These are phyloP conservation scores for Seriola quinqueradiata DNA, from an alignment of 2,113 vertebrate species.

Conservation along the genomic window DNA sequence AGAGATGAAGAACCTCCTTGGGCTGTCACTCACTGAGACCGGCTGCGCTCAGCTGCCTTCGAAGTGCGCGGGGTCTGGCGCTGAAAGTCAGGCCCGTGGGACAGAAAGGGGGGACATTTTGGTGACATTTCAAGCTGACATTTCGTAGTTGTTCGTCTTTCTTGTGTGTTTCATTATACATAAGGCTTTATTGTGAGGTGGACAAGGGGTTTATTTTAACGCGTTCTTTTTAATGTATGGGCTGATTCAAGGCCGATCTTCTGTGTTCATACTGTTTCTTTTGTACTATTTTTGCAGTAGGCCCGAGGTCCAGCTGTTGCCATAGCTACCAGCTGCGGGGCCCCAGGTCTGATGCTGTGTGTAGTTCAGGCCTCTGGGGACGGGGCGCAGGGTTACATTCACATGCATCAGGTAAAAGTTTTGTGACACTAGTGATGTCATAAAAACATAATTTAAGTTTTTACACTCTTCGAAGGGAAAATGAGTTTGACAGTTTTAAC, in stretches of 20 bases:
- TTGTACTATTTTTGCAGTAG: neutral
- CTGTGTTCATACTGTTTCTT: neutral
- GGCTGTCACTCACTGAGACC: conserved; percentile 18
- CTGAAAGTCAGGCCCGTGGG: neutral
- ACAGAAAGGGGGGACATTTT: conserved; percentile 17
- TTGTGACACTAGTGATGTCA: too few species aligned
- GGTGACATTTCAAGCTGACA: conserved; percentile 54
- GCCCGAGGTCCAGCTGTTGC: neutral
- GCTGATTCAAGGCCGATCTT: neutral
- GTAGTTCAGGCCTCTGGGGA: too few species aligned
- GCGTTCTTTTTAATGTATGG: neutral
- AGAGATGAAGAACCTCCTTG: conserved; percentile 27
- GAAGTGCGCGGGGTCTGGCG: neutral
- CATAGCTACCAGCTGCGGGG: neutral
- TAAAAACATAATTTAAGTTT: too few species aligned
- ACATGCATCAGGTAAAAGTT: too few species aligned
- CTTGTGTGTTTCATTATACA: conserved; percentile 23
- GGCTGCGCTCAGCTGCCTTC: neutral
- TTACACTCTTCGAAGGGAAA: too few species aligned
- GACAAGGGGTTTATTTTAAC: neutral
- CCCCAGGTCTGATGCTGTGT: too few species aligned
- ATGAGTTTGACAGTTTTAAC: too few species aligned
- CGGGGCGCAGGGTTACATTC: too few species aligned
- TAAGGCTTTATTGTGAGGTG: neutral
- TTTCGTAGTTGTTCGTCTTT: conserved; percentile 35